A percentile compares a stretch with the other conserved stretches of the same genome.
These are phyloP conservation scores for Isoperla grammatica DNA, from an alignment of 2,888 invertebrate genomes.

Conservation along the genomic window DNA sequence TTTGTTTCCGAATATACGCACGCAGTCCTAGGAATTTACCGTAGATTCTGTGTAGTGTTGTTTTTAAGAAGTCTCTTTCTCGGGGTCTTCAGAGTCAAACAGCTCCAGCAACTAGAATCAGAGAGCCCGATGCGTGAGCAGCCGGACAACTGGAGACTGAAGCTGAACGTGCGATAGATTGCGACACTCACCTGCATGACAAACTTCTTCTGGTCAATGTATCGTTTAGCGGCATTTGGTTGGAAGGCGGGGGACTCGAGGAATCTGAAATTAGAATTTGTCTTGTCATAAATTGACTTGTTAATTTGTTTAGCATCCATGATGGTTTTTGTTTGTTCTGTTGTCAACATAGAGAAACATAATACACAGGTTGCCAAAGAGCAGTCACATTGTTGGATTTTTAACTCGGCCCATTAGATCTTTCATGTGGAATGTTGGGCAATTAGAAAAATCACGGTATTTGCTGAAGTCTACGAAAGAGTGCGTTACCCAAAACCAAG, in stretches of 20 bases:
- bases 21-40: conserved; percentile 98
- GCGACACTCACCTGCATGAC: conserved; percentile 72
- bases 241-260: conserved; percentile 98
- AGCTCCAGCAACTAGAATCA: conserved; percentile 81
- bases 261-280: conserved; percentile 52
- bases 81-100: conserved; percentile 99
- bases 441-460: no score
- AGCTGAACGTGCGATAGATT: neutral
- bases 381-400: conserved; percentile 93
- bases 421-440: no score
- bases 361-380: no score
- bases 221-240: conserved; percentile 87
- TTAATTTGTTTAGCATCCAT: no score
- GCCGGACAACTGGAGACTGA: neutral
- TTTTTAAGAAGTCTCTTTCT: conserved; percentile 98
- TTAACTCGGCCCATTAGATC: no score
- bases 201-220: conserved; percentile 98
- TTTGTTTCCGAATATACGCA: conserved; percentile 99
- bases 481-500: no score
- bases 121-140: no score
- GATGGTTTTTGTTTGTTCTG: conserved; percentile 44
- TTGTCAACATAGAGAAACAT: no score
- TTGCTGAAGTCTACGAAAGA: no score
- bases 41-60: conserved; percentile 98
- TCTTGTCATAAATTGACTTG: no score